Base-by-base conservation (phyloP, 2,113 vertebrate genomes). In the Diphyllodes magnificus region DNA sequence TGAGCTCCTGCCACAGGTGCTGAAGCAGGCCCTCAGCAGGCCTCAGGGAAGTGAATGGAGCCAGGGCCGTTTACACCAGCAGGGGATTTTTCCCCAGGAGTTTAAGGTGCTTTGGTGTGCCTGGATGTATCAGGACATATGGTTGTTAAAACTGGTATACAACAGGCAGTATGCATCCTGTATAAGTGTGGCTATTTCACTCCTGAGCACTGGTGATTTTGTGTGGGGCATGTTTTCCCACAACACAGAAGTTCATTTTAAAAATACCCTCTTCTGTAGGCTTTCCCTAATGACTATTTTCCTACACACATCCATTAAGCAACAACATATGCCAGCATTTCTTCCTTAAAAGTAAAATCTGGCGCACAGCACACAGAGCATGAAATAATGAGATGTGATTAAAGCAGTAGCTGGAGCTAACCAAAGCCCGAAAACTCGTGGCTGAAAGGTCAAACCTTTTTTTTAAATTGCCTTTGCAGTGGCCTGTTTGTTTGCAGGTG, bases 331-430 rank as follows among this genome's bases (percentile, higher is more conserved):
- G 68, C 54, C 82, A 82, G 56, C 40, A 33, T 86, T 95, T 95
- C 81, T 92, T 71, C 86, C 83, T 93, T 96, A 83, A 73, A 94
- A 96, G 81, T 84, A 82, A 65, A 94, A 94, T 45, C 82, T 88
- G 86, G 59, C 78, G 40, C 30, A 3, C 2, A 35, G n/a, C 40
- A 73, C n/a, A 37, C 37, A 44, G 66, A 83, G 44, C 54, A 42
- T 73, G 53, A 90, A 82, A 69, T 92, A 86, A 51, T 59, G 68
- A 84, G 68, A 83, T 83, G 85, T 64, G 85, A 93, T 86, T 78
- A 95, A 93, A 91, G 75, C 50, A 51, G 60, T 77, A 85, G 63
- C 82, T 91, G 75, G 45, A 83, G 47, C 75, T 57, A 56, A 93
- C 18, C 65, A 56, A 60, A 96, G 53, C 92, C 88, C 90, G 87